Base-by-base conservation (phyloP, 2,113 vertebrate genomes). In the Theropithecus gelada region DNA sequence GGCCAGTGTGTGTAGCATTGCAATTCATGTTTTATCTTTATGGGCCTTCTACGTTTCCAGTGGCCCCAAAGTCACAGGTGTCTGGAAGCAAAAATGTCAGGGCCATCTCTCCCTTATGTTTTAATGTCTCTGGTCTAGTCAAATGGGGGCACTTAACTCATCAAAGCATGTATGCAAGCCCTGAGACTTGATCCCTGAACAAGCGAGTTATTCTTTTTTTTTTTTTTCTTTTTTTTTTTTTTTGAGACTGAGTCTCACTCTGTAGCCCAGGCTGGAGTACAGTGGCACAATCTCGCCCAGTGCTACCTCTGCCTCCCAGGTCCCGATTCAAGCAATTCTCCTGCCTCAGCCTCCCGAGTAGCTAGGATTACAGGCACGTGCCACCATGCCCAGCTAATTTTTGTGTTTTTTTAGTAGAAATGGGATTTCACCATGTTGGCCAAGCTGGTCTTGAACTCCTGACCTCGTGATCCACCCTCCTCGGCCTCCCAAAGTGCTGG, bases 61-160 rank as follows among this genome's bases (percentile, higher is more conserved):
- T 1, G 16, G 23, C 30, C 64, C 66, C 32, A 22, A 12, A 70
- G 20, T 32, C 64, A 30, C 6, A 1, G 0, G 5, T 6, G 2
- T 64, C 32, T 76, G 0, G 23, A 79, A 90, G 84, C 35, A 48
- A 38, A 59, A 32, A 27, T 2, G 32, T 8, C 3, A 8, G 32
- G 11, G 12, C 43, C 45, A 7, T 35, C 27, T 5, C 20, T 8
- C 8, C 43, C 16, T 32, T 16, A 0, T 8, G 10, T 66, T 43
- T 55, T 40, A 3, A 6, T 17, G 40, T n/a, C 57, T 93, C 43
- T 25, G 30, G 35, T 93, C 43, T 25, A 40, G 35, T 22, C 59
- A 4, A 32, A 1, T 0, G 18, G 11, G 5, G 4, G 0, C 17
- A 35, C 48, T 48, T n/a, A 27, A 1, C 16, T 40, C 57, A 13